phyloP scores from a whole-genome alignment of 1,140 invertebrate genomes.

The Daktulosphaira vitifoliae region DNA sequence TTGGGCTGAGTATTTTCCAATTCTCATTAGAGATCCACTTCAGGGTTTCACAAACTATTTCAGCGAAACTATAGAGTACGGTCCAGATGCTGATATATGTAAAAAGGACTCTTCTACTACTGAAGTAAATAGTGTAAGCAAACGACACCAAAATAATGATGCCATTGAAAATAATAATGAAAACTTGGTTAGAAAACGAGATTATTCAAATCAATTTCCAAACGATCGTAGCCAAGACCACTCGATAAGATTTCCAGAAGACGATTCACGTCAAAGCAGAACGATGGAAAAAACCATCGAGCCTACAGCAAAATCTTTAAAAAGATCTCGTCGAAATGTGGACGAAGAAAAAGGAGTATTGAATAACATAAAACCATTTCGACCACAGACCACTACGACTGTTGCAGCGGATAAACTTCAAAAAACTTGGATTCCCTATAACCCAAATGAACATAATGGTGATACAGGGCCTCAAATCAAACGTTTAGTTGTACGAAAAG shows the following conservation, averaged over 20 bases:
- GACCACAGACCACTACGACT: constrained; percentile 39
- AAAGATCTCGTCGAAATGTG: neutral
- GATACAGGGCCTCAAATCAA: constrained; percentile 54
- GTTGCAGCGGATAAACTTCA: neutral
- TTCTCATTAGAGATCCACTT: constrained; percentile 50
- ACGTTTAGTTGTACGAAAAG: constrained; percentile 54
- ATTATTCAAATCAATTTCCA: no score
- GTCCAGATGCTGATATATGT: constrained; percentile 48
- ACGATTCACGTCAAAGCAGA: no score
- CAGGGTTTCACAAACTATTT: constrained; percentile 41
- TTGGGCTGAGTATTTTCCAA: constrained; percentile 45
- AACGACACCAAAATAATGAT: no score
- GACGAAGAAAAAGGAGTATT: constrained; percentile 12
- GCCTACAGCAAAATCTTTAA: neutral
- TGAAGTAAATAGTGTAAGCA: neutral
- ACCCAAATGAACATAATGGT: constrained; percentile 31
- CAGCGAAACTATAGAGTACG: constrained; percentile 50
- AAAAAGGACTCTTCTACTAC: no score
- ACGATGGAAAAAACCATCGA: no score
- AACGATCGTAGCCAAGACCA: no score
- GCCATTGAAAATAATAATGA: neutral
- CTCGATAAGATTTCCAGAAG: no score
- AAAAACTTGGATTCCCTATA: neutral
- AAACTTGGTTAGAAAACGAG: no score
- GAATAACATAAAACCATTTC: constrained; percentile 23